A percentile compares a stretch with the other conserved stretches of the same genome.
Evolutionary conservation across 2,888 invertebrate species (phyloP).

Genomic region (Tryphoninae sp.): DNA sequence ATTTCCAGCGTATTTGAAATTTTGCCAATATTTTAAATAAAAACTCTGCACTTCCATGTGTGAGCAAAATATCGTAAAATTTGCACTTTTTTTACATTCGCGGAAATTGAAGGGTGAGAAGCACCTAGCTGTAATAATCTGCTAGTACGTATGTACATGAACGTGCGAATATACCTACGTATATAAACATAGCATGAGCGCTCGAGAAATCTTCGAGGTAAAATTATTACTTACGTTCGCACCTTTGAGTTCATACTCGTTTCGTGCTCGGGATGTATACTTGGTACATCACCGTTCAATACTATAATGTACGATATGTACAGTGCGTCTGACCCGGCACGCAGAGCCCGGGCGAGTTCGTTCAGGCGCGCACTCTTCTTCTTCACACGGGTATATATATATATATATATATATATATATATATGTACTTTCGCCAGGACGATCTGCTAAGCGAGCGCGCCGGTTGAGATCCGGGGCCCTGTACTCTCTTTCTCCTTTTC

Average conservation of each 20-base stretch:
- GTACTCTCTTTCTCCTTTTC: not conserved
- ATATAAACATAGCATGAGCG: conserved; percentile 1
- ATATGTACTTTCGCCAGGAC: conserved; percentile 41
- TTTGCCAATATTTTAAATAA: too few species aligned
- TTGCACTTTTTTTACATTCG: not conserved
- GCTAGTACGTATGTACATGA: not conserved
- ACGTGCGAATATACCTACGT: not conserved
- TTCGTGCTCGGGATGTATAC: conserved; percentile 26
- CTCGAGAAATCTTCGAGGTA: conserved; percentile 21
- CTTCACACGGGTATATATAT: conserved; percentile 9
- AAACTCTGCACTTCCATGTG: too few species aligned
- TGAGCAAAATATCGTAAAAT: too few species aligned
- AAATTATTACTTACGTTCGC: conserved; percentile 61
- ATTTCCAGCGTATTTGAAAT: too few species aligned
- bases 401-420: conserved; percentile 3
- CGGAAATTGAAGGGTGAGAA: not conserved
- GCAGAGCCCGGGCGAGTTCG: conserved; percentile 36
- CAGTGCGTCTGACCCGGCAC: conserved; percentile 57
- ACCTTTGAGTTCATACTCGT: conserved; percentile 55
- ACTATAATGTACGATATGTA: conserved; percentile 43
- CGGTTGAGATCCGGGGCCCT: conserved; percentile 47
- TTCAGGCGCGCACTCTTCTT: conserved; percentile 27
- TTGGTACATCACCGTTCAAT: conserved; percentile 25
- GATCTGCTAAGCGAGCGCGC: conserved; percentile 53
- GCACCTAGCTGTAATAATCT: not conserved